A percentile compares a stretch with the other conserved stretches of the same genome.
These are phyloP conservation scores for Charina bottae DNA, from an alignment of 2,113 vertebrate species.

Conservation along the genomic window DNA sequence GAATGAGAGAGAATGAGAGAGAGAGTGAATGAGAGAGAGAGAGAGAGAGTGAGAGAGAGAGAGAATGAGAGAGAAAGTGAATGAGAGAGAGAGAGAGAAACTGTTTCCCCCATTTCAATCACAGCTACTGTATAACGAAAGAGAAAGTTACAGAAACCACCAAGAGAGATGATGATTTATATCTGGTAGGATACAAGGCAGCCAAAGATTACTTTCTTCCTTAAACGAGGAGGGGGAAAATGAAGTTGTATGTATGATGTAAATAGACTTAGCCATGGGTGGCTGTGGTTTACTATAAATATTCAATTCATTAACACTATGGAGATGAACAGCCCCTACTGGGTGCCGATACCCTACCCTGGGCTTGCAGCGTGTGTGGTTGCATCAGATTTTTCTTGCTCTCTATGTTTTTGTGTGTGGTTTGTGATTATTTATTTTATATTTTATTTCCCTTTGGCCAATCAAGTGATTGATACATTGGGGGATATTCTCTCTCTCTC, in stretches of 20 bases:
- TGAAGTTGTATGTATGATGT: slow-evolving; percentile 74
- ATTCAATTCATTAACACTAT: slow-evolving; percentile 60
- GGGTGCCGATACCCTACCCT: slow-evolving; percentile 48
- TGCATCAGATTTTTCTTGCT: slow-evolving; percentile 52
- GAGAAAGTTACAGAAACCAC: slow-evolving; percentile 67
- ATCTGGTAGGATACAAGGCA: slow-evolving; percentile 65
- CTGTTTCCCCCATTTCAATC: slow-evolving; percentile 52
- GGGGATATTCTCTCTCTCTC: slow-evolving; percentile 32
- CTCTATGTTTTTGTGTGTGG: not conserved
- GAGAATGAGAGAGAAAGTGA: no score
- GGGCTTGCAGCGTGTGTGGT: slow-evolving; percentile 56
- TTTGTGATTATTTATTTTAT: not conserved
- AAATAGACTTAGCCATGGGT: slow-evolving; percentile 68
- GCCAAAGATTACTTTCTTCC: slow-evolving; percentile 73
- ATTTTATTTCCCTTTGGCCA: slow-evolving; percentile 19
- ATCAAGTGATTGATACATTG: slow-evolving; percentile 59
- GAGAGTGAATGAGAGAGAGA: slow-evolving; percentile 47
- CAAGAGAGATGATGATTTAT: slow-evolving; percentile 74
- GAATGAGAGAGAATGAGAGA: slow-evolving; percentile 49
- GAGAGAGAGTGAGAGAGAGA: no score
- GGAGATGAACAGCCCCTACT: slow-evolving; percentile 58
- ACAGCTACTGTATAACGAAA: slow-evolving; percentile 66
- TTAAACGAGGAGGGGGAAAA: slow-evolving; percentile 71
- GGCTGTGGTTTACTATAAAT: slow-evolving; percentile 68
- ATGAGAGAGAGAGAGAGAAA: not conserved